phyloP scores from a whole-genome alignment of 2,797 vertebrate species.

The Tympanoctomys barrerae region DNA sequence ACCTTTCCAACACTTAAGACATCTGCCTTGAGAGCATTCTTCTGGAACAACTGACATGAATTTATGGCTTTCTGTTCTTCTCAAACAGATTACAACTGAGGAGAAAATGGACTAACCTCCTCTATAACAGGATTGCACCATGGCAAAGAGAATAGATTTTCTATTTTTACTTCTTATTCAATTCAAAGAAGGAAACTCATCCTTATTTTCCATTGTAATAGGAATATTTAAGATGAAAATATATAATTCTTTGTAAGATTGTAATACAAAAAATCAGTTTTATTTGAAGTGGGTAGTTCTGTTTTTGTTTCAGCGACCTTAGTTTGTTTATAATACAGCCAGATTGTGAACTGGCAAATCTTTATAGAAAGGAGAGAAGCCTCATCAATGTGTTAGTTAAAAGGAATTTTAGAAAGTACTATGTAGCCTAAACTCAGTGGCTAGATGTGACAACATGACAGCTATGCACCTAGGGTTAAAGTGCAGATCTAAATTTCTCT shows the following conservation, averaged over 20 bases:
- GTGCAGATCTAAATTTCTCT: background rate
- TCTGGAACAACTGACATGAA: background rate
- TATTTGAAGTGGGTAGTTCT: conserved; percentile 37
- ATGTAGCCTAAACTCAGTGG: background rate
- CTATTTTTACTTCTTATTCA: background rate
- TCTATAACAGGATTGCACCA: background rate
- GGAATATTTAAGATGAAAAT: conserved; percentile 54
- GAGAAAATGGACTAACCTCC: background rate
- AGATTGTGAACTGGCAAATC: background rate
- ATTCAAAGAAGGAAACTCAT: background rate
- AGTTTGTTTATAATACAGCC: conserved; percentile 19
- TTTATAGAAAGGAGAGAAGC: background rate
- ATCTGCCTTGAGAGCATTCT: background rate
- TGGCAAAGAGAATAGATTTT: background rate
- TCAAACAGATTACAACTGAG: background rate
- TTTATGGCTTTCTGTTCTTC: background rate
- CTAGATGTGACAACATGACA: background rate
- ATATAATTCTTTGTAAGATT: conserved; percentile 22
- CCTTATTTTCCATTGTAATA: background rate
- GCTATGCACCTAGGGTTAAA: background rate
- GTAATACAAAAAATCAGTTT: conserved; percentile 32
- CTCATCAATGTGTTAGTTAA: background rate
- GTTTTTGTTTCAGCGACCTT: background rate
- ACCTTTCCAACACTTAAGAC: background rate
- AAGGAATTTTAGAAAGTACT: background rate